A percentile compares a stretch with the other conserved stretches of the same genome.
These are phyloP conservation scores for Enteromius mattozi DNA, from an alignment of 2,797 vertebrate species.

Conservation along the genomic window DNA sequence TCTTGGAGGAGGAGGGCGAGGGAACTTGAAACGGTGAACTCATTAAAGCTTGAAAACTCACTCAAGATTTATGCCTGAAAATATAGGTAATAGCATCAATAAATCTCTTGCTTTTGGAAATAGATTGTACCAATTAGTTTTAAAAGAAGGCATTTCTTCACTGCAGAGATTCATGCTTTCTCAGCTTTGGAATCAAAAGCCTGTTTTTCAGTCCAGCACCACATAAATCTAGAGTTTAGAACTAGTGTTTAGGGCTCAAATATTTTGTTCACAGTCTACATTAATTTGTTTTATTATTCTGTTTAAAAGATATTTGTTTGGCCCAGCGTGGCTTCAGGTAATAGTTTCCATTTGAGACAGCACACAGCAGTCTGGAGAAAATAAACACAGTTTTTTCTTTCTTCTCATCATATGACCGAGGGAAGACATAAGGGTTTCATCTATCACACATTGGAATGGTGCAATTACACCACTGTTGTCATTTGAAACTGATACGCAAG, in stretches of 20 bases:
- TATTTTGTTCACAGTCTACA: conserved; percentile 50
- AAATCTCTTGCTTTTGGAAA: conserved; percentile 56
- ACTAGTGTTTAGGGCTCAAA: conserved; percentile 55
- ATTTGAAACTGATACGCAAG: conserved; percentile 57
- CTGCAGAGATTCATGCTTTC: conserved; percentile 40
- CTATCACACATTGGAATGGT: conserved; percentile 58
- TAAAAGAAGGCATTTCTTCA: conserved; percentile 47
- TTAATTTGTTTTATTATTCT: conserved; percentile 60
- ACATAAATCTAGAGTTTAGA: conserved; percentile 41
- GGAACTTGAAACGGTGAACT: conserved; percentile 36
- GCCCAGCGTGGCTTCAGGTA: conserved; percentile 49
- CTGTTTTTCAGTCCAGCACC: conserved; percentile 42
- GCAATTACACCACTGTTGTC: conserved; percentile 55
- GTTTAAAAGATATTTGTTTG: conserved; percentile 64
- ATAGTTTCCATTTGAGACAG: conserved; percentile 64
- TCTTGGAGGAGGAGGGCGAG: conserved; percentile 13
- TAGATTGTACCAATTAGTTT: conserved; percentile 57
- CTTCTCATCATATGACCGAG: conserved; percentile 48
- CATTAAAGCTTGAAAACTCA: conserved; percentile 39
- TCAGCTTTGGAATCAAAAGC: conserved; percentile 34
- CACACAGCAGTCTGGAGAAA: conserved; percentile 56
- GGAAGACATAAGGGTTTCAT: conserved; percentile 52
- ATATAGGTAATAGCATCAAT: conserved; percentile 55
- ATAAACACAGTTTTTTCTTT: conserved; percentile 59
- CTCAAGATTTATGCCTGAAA: conserved; percentile 57